Evolutionary conservation across 1,140 invertebrate genomes (phyloP).

Genomic region (Lepidotrigona ventralis): DNA sequence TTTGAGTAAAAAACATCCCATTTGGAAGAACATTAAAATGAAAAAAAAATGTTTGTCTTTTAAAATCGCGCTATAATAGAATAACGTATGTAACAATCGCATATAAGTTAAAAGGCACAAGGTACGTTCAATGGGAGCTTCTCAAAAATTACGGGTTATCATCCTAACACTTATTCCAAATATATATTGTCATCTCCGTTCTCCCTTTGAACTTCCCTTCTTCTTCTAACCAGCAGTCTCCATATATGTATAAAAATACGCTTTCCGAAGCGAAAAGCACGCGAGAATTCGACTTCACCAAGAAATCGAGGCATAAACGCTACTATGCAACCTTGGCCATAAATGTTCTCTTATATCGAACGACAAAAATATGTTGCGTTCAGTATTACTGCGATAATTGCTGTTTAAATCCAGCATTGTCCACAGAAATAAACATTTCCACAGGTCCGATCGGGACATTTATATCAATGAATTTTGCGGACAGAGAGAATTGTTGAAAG

Average conservation of each 20-base stretch:
- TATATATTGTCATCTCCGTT: slow-evolving; percentile 61
- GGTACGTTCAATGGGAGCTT: slow-evolving; percentile 43
- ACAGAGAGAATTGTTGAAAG: slow-evolving; percentile 14
- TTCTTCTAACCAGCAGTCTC: slow-evolving; percentile 44
- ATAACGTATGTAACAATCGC: not conserved
- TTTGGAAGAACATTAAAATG: not conserved
- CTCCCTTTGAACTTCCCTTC: slow-evolving; percentile 42
- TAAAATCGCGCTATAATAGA: not conserved
- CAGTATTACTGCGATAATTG: slow-evolving; percentile 18
- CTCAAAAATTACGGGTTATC: slow-evolving; percentile 47
- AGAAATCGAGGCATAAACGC: slow-evolving; percentile 49
- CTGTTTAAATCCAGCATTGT: slow-evolving; percentile 47
- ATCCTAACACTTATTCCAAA: slow-evolving; percentile 51
- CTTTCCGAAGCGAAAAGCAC: slow-evolving; percentile 58
- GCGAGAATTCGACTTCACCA: slow-evolving; percentile 43
- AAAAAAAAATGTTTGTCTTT: not conserved
- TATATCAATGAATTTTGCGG: slow-evolving; percentile 40
- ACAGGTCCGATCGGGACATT: slow-evolving; percentile 39
- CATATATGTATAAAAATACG: slow-evolving; percentile 9
- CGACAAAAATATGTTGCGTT: slow-evolving; percentile 41
- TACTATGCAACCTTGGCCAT: slow-evolving; percentile 47
- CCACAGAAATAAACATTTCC: slow-evolving; percentile 52
- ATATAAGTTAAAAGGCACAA: slow-evolving; percentile 21
- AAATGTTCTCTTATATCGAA: slow-evolving; percentile 55
- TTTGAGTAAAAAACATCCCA: not conserved